Evolutionary conservation across 2,888 invertebrate genomes (phyloP), one percentile per base, ranked within the genome.

Genomic region (Euphydryas editha): DNA sequence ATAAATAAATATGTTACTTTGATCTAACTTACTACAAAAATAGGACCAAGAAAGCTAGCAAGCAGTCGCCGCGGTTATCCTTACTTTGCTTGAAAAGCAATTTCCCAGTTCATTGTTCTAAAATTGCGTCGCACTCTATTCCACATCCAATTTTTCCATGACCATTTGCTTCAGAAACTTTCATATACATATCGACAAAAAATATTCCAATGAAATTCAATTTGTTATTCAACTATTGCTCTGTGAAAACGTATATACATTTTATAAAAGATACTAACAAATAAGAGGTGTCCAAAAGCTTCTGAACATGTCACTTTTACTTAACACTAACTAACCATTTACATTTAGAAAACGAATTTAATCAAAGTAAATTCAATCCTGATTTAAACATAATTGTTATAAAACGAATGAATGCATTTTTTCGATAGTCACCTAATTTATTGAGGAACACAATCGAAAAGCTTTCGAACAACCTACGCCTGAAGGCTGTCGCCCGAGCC

Each of bases 71-170:
- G 62, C 67, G 67, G 64, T 69, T 68, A 65, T 59, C 72, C 67
- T 66, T 65, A 76, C 75, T 76, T 76, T 76, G 76, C 74, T 70
- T 76, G 72, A 81, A 83, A 87, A 84, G 82, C 88, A 87, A 89
- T 88, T 87, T 86, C 83, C 83, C 79, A 83, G 79, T 80, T 84
- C 84, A 86, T 88, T 88, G 87, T 89, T 88, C 85, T 85, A 84
- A 85, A 87, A 87, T 88, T 86, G 83, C 81, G 78, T 81, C 81
- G 78, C 81, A 76, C 79, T 79, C 75, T 61, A 69, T 69, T 71
- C 67, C 54, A 67, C 73, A 74, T 77, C 73, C 76, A 71, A 75
- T 73, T 78, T 81, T 76, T 75, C 75, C 71, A 78, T 78, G 78
- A 77, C 78, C 76, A 78, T 78, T 78, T 76, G 72, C 76, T 78